Base-by-base conservation (phyloP, 2,113 vertebrate genomes). In the Antennarius striatus region DNA sequence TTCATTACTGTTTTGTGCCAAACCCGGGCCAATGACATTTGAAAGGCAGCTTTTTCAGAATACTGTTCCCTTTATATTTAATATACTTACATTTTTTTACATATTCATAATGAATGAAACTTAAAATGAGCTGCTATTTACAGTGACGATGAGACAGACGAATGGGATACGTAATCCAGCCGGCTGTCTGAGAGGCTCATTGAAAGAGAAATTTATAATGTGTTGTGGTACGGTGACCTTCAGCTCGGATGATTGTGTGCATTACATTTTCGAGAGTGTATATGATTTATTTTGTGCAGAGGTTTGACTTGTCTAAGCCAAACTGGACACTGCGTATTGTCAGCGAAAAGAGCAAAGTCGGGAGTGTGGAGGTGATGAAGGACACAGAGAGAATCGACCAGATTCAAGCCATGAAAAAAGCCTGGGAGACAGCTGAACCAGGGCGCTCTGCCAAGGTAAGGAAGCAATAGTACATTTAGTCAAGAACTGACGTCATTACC, bases 371-470 rank as follows among this genome's bases (percentile, higher is more conserved):
- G 17, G 71, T 97, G 57, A 95, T 79, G 75, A 96, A 91, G 81
- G 96, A 98, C 72, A 95, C 92, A 0, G 91, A 94, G 57, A 86
- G 91, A 84, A 62, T 60, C 42, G 95, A 96, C 63, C 90, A 96
- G 84, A 96, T 98, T 73, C 93, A 78, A 88, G 91, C 94, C 69
- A 91, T 95, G 83, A 97, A 98, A 87, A 89, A 90, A 71, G 92
- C 93, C n/a, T 98, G 95, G 96, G 95, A 97, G 75, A 80, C 76
- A n/a, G 89, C 88, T 0, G 94, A 97, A 48, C 93, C 94, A 1
- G 96, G 96, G 61, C 93, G 96, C 65, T 75, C 87, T 30, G 70
- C 91, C 63, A 97, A 95, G 95, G 97, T 98, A 86, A 75, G 40
- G 4, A 12, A 30, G 29, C 14, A 28, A 4, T 8, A 32, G 13